Conservation (phyloP, 2,797 vertebrate genomes). For the Poecilia velifera region DNA sequence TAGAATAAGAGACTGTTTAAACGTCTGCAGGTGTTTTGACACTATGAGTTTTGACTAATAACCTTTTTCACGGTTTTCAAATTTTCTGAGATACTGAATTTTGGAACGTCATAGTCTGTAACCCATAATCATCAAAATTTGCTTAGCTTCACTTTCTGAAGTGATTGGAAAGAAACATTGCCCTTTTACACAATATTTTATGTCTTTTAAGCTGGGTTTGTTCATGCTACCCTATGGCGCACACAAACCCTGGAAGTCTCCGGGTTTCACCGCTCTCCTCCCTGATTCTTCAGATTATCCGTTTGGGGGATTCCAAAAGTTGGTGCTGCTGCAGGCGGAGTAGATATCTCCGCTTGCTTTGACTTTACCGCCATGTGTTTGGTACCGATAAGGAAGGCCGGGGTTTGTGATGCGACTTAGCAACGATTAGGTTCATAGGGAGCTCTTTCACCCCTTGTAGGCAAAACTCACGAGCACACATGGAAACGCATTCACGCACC, state of each 20-base stretch:
- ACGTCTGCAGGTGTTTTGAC: no score
- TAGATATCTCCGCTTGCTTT: constrained; percentile 34
- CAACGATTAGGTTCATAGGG: constrained; percentile 8
- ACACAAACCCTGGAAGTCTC: constrained; percentile 19
- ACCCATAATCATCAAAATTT: no score
- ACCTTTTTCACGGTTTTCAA: no score
- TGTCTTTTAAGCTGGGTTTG: neutral
- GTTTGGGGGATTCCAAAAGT: constrained; percentile 24
- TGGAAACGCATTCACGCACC: constrained; percentile 11
- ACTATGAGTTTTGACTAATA: no score
- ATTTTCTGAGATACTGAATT: no score
- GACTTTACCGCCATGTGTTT: constrained; percentile 38
- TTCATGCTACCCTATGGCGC: constrained; percentile 29
- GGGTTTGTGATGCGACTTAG: constrained; percentile 29
- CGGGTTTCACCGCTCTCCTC: constrained; percentile 7
- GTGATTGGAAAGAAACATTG: no score
- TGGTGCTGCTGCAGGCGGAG: constrained; percentile 5
- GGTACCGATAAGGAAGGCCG: constrained; percentile 50
- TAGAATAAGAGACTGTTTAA: no score
- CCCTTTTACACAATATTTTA: no score
- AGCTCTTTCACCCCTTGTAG: constrained; percentile 12
- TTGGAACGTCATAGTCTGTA: no score
- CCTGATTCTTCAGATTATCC: constrained; percentile 32
- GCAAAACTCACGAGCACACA: constrained; percentile 2
- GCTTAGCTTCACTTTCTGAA: no score